Base-by-base conservation (phyloP, 2,797 vertebrate genomes). In the Melanogrammus aeglefinus region DNA sequence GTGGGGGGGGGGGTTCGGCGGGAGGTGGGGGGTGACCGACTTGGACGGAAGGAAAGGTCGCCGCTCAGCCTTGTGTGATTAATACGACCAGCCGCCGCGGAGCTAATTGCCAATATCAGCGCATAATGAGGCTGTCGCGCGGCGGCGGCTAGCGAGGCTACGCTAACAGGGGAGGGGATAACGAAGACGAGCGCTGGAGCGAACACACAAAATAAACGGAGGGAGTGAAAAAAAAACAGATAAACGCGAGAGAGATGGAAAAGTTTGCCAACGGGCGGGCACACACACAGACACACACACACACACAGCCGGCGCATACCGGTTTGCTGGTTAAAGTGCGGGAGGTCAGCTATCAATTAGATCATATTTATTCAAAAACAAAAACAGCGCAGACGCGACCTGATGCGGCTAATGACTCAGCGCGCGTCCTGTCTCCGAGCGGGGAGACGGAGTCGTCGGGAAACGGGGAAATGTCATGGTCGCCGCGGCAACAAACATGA, bases 71-170 rank as follows among this genome's bases (percentile, higher is more conserved):
- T 94, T 88, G 87, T 93, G 92, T 96, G 96, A 96, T 96, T 95
- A 96, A 96, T 96, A 95, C 94, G 94, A 96, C 93, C 93, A 91
- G 92, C 91, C 94, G 93, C 93, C 82, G 85, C 90, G 87, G 79
- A 82, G 83, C 89, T 89, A 90, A 88, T 91, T 91, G 92, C 92
- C 89, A 89, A 92, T 92, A 93, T 89, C 87, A 71, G 76, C 80
- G 88, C 57, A 24, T 66, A 66, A 66, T 66, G 57, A 66, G 57
- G 57, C 57, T 66, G 57, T 24, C 57, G 57, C 57, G 24, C 21
- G 81, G 87, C 89, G 89, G 86, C 82, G 83, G 86, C 83, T 41
- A 75, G 79, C 87, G 87, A 86, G 85, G 88, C 87, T 88, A 83
- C 79, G 88, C 83, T n/a, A 66, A 66, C 57, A 66, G 57, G 57